These are phyloP conservation scores for Papilio aristodemus DNA, from an alignment of 1,140 invertebrate genomes.

Conservation along the genomic window DNA sequence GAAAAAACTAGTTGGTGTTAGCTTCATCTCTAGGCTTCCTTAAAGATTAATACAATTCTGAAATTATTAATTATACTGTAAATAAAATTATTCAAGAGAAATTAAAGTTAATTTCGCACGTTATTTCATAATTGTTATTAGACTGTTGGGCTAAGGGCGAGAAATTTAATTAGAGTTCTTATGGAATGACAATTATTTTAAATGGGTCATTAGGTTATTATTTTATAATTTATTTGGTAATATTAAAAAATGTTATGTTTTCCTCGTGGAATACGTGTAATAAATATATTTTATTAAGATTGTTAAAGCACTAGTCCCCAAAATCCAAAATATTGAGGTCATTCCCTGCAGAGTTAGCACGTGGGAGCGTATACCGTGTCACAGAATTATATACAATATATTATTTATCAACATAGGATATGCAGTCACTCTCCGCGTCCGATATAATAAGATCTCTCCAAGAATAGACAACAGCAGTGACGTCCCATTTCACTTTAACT, in stretches of 20 bases:
- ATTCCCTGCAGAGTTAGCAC: too few relatives aligned
- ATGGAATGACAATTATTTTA: slow-evolving; percentile 17
- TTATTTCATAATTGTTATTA: slow-evolving; percentile 20
- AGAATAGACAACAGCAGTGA: too few relatives aligned
- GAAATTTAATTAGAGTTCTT: slow-evolving; percentile 11
- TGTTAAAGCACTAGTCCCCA: background rate
- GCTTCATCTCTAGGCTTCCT: too few relatives aligned
- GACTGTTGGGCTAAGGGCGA: background rate
- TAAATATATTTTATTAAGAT: background rate
- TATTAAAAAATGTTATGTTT: background rate
- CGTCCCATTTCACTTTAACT: too few relatives aligned
- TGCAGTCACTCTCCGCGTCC: too few relatives aligned
- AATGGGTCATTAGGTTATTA: background rate
- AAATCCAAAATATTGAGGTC: too few relatives aligned
- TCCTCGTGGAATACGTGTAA: background rate
- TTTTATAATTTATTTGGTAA: background rate
- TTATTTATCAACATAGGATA: too few relatives aligned
- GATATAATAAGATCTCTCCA: too few relatives aligned
- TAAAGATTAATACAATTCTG: background rate
- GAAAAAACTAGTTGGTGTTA: too few relatives aligned
- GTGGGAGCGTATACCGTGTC: too few relatives aligned
- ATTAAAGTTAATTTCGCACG: slow-evolving; percentile 13
- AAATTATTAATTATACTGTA: slow-evolving; percentile 1
- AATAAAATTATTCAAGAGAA: background rate
- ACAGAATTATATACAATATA: too few relatives aligned